These are phyloP conservation scores for Drosophila mulleri DNA, from an alignment of 2,888 invertebrate species.

Conservation along the genomic window DNA sequence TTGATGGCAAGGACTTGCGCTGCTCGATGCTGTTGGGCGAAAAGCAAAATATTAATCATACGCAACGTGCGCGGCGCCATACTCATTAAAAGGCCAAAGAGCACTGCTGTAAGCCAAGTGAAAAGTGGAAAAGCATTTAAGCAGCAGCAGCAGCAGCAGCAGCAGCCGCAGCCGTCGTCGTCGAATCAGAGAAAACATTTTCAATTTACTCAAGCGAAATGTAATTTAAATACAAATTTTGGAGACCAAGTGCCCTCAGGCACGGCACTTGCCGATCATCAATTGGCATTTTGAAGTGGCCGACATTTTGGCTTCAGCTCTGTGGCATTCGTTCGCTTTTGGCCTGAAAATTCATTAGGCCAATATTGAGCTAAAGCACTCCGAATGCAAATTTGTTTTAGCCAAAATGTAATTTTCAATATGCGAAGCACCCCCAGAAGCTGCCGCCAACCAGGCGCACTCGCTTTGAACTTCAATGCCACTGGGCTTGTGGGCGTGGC, in stretches of 20 bases:
- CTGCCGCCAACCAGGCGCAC: background rate
- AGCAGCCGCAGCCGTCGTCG: conserved; percentile 1
- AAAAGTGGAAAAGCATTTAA: conserved; percentile 44
- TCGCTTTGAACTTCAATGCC: conserved; percentile 44
- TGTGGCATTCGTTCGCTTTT: conserved; percentile 16
- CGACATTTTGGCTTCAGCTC: conserved; percentile 34
- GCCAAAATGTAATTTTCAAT: conserved; percentile 69
- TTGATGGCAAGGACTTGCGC: conserved; percentile 35
- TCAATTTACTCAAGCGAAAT: conserved; percentile 60
- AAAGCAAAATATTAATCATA: conserved; percentile 73
- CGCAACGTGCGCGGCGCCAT: conserved; percentile 53
- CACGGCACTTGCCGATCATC: conserved; percentile 35
- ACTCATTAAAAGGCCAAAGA: conserved; percentile 36
- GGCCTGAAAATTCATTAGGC: conserved; percentile 69
- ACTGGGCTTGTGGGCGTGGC: conserved; percentile 48
- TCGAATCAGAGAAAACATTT: conserved; percentile 56
- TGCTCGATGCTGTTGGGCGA: conserved; percentile 42
- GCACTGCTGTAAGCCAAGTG: conserved; percentile 16
- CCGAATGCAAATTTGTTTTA: conserved; percentile 72
- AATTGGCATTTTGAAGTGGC: conserved; percentile 52
- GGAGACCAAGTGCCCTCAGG: conserved; percentile 33
- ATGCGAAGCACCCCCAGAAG: conserved; percentile 19
- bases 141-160: conserved; percentile 39
- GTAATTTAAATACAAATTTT: conserved; percentile 63
- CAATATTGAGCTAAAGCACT: conserved; percentile 60